Conservation (phyloP, 2,888 invertebrate species). For the Synanthedon tipuliformis region DNA sequence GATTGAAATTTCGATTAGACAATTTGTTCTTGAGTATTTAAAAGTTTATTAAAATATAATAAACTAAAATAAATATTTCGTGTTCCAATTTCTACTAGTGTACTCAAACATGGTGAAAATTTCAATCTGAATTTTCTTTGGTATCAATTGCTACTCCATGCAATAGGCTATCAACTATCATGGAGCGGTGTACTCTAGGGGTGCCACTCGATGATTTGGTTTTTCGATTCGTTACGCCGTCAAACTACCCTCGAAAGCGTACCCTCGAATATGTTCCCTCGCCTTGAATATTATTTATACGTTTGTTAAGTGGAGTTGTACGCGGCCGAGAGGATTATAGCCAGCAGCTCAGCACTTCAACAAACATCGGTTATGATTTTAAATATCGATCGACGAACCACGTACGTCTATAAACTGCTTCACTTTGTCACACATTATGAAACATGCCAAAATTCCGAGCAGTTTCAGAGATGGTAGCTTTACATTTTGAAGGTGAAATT, state of each 20-base stretch:
- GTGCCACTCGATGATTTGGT: constrained; percentile 71
- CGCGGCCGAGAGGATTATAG: constrained; percentile 34
- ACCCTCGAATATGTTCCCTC: constrained; percentile 68
- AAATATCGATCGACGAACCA: constrained; percentile 35
- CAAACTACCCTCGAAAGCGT: constrained; percentile 64
- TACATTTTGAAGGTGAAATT: too few species aligned
- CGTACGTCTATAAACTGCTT: too few species aligned
- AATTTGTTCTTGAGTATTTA: too few species aligned
- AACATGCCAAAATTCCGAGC: too few species aligned
- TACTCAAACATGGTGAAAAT: not conserved
- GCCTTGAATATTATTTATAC: constrained; percentile 71
- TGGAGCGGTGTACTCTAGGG: constrained; percentile 63
- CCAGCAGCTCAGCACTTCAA: constrained; percentile 56
- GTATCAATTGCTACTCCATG: constrained; percentile 25
- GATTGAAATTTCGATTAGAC: too few species aligned
- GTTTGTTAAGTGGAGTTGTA: constrained; percentile 69
- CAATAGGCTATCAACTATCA: constrained; percentile 51
- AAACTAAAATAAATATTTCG: too few species aligned
- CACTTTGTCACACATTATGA: too few species aligned
- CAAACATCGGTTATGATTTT: constrained; percentile 64
- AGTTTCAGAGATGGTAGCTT: too few species aligned
- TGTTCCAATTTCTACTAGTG: too few species aligned
- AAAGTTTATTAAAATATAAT: too few species aligned
- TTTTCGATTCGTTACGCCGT: constrained; percentile 71
- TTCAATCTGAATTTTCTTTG: not conserved